phyloP scores from a whole-genome alignment of 2,797 vertebrate genomes.

The Neosilurus hyrtlii region DNA sequence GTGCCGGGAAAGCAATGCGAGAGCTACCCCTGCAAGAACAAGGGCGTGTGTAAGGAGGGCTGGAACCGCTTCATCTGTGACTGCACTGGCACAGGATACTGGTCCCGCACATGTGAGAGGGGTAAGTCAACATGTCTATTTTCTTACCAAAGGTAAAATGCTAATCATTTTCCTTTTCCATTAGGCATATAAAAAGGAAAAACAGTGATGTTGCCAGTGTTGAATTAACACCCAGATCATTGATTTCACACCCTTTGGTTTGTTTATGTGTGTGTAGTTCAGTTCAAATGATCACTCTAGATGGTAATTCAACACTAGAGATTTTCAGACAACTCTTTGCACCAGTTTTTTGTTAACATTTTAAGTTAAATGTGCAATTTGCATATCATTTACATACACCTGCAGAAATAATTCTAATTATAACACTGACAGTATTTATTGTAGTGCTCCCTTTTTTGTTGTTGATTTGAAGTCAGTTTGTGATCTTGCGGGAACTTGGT shows the following conservation, averaged over 20 bases:
- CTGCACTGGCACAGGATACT: constrained; percentile 93
- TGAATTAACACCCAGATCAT: too few relatives aligned
- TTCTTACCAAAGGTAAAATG: neutral
- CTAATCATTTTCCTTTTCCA: neutral
- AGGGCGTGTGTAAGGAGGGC: constrained; percentile 91
- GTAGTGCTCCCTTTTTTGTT: too few relatives aligned
- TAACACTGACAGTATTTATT: too few relatives aligned
- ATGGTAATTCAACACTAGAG: too few relatives aligned
- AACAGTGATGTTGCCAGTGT: too few relatives aligned
- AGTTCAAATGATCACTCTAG: too few relatives aligned
- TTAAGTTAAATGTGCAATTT: neutral
- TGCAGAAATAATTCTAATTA: neutral
- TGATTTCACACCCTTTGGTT: too few relatives aligned
- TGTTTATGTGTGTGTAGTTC: too few relatives aligned
- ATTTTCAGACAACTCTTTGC: neutral
- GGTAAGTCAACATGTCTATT: constrained; percentile 71
- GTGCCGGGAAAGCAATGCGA: constrained; percentile 90
- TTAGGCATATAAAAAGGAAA: neutral
- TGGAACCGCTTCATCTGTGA: constrained; percentile 99
- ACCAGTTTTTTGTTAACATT: neutral
- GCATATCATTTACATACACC: neutral
- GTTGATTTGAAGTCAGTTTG: neutral
- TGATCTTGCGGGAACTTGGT: too few relatives aligned
- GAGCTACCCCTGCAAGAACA: constrained; percentile 95
- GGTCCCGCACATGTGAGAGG: constrained; percentile 94